phyloP scores from a whole-genome alignment of 2,888 invertebrate species.

The Drosophila paranaensis region DNA sequence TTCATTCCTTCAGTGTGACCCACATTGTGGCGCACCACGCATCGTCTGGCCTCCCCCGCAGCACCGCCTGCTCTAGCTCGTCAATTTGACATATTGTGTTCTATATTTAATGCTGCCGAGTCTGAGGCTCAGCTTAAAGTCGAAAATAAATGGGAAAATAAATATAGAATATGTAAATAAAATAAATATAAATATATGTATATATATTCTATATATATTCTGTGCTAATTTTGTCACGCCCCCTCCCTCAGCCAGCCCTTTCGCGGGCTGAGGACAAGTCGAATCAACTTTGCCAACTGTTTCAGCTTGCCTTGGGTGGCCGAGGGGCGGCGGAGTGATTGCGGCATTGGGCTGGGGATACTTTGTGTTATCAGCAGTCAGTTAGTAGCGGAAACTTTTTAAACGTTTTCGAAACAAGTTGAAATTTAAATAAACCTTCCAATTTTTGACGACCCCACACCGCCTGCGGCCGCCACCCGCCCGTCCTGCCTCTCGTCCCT shows the following conservation, averaged over 20 bases:
- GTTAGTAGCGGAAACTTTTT: constrained; percentile 78
- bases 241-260: not conserved
- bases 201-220: constrained; percentile 54
- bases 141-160: constrained; percentile 13
- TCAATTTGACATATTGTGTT: constrained; percentile 28
- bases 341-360: constrained; percentile 36
- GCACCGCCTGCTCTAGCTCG: constrained; percentile 26
- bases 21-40: constrained; percentile 1
- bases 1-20: constrained; percentile 1
- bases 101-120: constrained; percentile 25
- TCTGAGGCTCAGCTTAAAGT: constrained; percentile 2
- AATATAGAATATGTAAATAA: constrained; percentile 14
- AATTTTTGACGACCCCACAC: constrained; percentile 68
- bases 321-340: not conserved
- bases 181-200: constrained; percentile 46
- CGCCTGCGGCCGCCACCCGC: constrained; percentile 2
- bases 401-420: constrained; percentile 79
- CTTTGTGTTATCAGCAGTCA: constrained; percentile 77
- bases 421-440: constrained; percentile 77
- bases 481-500: too few species aligned
- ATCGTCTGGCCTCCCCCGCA: constrained; percentile 34
- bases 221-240: constrained; percentile 70
- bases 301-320: constrained; percentile 41
- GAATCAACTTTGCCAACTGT: constrained; percentile 63
- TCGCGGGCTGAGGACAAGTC: constrained; percentile 32